Conservation (phyloP, 2,113 vertebrate genomes). For the Festucalex cinctus region DNA sequence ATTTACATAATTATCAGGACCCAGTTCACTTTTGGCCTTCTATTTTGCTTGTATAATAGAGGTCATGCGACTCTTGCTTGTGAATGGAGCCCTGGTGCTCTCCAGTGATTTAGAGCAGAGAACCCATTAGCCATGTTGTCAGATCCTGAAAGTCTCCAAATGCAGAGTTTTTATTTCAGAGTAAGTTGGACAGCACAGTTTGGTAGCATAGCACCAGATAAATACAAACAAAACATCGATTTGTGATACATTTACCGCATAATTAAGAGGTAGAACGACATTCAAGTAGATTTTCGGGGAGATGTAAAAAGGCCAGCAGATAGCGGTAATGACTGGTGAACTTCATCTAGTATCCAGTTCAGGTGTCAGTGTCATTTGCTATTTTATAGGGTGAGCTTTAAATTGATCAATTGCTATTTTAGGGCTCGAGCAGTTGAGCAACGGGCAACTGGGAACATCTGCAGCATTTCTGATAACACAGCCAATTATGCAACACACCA, state of each 20-base stretch:
- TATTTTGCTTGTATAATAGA: no score
- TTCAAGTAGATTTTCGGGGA: neutral
- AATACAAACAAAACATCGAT: constrained; percentile 6
- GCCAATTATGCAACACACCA: no score
- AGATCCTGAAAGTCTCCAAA: constrained; percentile 10
- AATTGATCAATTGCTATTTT: no score
- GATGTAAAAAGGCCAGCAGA: constrained; percentile 24
- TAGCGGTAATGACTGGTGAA: neutral
- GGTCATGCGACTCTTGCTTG: neutral
- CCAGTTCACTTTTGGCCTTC: no score
- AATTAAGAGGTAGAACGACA: neutral
- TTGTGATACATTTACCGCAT: neutral
- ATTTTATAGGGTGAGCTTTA: no score
- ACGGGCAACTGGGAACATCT: no score
- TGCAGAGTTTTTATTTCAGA: constrained; percentile 5
- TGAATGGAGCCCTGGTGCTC: constrained; percentile 11
- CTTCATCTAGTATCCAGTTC: no score
- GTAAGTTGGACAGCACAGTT: constrained; percentile 5
- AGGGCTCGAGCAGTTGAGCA: no score
- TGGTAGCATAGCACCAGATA: constrained; percentile 47
- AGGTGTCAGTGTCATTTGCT: no score
- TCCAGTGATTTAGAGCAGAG: constrained; percentile 18
- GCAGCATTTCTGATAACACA: no score
- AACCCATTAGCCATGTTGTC: constrained; percentile 40
- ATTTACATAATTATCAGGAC: no score